Base-by-base conservation (phyloP, 2,888 invertebrate species). In the Drosophila mettleri region DNA sequence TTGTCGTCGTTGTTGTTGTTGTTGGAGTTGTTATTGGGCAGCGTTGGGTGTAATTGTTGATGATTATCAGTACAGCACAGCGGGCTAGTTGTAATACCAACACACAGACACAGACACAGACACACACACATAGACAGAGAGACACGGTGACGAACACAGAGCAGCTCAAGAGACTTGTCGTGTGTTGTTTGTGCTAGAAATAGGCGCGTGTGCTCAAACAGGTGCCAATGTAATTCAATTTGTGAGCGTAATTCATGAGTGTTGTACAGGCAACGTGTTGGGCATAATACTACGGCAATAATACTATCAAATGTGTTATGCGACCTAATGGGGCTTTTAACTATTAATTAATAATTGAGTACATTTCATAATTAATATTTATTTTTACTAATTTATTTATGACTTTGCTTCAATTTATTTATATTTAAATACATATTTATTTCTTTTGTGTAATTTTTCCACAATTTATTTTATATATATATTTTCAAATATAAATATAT, bases 1-100 rank as follows among this genome's bases (percentile, higher is more conserved):
- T 64, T 41, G 53, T 46, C 55, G 46, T 18, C 16, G 29, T 41
- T 20, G 53, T 54, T 12, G 20, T 63, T 43, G 51, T 48, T 62
- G 38, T 45, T 45, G 1, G 16, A 9, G 29, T 20, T 51, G 31
- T 54, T 41, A 22, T 54, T 43, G 51, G 53, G 66, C 80, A 80
- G 80, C 75, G 82, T 80, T 69, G 79, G 66, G 69, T 71, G 65
- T 78, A 82, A 82, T 82, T 73, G 38, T 74, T 78, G 54, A 66
- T 78, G 74, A 60, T 75, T 81, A 84, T 84, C 86, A 83, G 59
- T 74, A 77, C 65, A 64, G 69, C 71, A 71, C 71, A 71, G 63
- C 73, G 64, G 52, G 68, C 61, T 72, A 55, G 22, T 51, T 62
- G 51, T 48, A 60, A 66, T 59, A 71, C 57, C 65, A 59, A 72